Percentiles rank a stretch among this genome's conserved stretches.
phyloP scores from a whole-genome alignment of 2,113 vertebrate genomes.

The Fregata magnificens region DNA sequence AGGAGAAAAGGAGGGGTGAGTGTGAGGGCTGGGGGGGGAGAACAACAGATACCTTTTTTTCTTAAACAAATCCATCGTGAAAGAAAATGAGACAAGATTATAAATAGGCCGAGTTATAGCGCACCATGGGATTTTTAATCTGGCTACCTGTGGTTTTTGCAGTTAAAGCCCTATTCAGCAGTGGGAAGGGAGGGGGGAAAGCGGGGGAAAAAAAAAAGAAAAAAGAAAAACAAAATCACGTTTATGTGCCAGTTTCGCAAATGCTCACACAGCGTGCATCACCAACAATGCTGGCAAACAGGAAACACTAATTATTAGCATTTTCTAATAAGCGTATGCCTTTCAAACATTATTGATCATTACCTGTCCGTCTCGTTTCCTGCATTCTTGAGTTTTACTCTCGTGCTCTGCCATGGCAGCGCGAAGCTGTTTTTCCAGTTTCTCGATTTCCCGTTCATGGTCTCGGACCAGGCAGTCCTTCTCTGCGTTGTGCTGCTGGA shows the following conservation, averaged over 20 bases:
- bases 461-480: slow-evolving; percentile 94
- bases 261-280: slow-evolving; percentile 75
- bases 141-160: slow-evolving; percentile 84
- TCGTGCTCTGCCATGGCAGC: slow-evolving; percentile 89
- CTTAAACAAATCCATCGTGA: slow-evolving; percentile 79
- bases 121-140: slow-evolving; percentile 80
- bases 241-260: slow-evolving; percentile 75
- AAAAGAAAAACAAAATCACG: slow-evolving; percentile 66
- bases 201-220: neutral
- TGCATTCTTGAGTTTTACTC: slow-evolving; percentile 86
- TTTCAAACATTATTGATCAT: slow-evolving; percentile 69
- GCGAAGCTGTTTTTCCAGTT: slow-evolving; percentile 86
- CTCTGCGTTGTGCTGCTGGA: slow-evolving; percentile 91
- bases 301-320: slow-evolving; percentile 65
- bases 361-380: slow-evolving; percentile 92
- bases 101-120: slow-evolving; percentile 80
- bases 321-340: slow-evolving; percentile 57
- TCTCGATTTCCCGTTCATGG: slow-evolving; percentile 87
- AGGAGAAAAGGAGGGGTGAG: slow-evolving; percentile 62
- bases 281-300: slow-evolving; percentile 71
- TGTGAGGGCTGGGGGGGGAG: slow-evolving; percentile 19
- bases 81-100: slow-evolving; percentile 82
- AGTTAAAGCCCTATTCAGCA: slow-evolving; percentile 78
- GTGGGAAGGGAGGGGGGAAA: slow-evolving; percentile 42
- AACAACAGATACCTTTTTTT: slow-evolving; percentile 73